phyloP scores from a whole-genome alignment of 2,888 invertebrate genomes.

The Melinaea marsaeus region DNA sequence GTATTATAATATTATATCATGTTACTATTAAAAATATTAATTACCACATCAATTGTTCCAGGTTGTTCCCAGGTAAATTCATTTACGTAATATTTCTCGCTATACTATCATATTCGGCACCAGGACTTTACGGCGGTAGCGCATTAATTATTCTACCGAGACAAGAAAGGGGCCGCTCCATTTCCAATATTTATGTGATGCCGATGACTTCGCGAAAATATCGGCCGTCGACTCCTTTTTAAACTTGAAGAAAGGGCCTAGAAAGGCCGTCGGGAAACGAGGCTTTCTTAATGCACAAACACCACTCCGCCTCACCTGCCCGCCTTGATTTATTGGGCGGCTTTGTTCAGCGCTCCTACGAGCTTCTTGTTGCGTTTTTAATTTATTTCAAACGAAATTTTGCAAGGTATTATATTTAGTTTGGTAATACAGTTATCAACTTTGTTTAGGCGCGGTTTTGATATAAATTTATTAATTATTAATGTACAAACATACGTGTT shows the following conservation, averaged over 20 bases:
- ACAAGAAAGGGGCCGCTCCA: conserved; percentile 76
- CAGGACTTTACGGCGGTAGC: conserved; percentile 69
- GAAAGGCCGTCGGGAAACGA: conserved; percentile 71
- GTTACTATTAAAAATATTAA: no score
- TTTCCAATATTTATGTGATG: conserved; percentile 79
- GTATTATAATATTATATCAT: no score
- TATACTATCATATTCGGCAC: conserved; percentile 63
- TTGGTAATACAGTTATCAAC: conserved; percentile 56
- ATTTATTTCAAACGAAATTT: conserved; percentile 74
- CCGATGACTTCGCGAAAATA: conserved; percentile 77
- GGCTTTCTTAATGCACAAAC: conserved; percentile 77
- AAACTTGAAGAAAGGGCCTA: conserved; percentile 74
- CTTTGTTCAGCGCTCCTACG: conserved; percentile 75
- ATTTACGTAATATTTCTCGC: conserved; percentile 9
- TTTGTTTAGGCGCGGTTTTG: conserved; percentile 33
- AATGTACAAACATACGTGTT: no score
- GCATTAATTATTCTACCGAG: conserved; percentile 75
- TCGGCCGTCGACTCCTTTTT: conserved; percentile 77
- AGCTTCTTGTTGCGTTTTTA: conserved; percentile 78
- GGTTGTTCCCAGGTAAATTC: neutral
- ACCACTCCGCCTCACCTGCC: conserved; percentile 72
- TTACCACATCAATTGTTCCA: no score
- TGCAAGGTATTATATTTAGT: conserved; percentile 67
- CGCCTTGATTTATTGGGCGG: conserved; percentile 73
- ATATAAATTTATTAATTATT: neutral